Evolutionary conservation across 2,797 vertebrate genomes (phyloP), one percentile per base, ranked within the genome.

Genomic region (Chelidonichthys spinosus): DNA sequence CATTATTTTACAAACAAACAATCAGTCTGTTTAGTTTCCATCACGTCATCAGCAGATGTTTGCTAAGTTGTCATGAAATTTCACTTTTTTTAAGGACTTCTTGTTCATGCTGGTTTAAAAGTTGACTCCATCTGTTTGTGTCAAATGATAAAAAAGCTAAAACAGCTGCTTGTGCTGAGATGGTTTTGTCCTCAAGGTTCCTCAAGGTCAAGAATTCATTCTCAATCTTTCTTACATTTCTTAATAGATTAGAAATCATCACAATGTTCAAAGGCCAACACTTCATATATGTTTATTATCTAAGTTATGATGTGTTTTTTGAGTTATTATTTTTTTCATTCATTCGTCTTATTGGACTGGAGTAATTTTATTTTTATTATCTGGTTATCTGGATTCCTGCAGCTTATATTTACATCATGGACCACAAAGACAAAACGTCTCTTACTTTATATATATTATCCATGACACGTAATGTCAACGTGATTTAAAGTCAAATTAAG

Each of bases 401-500:
- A 52, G 59, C 40, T 56, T 25, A 10, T 39, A 14, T 55, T 61
- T 44, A 49, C 37, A 49, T 33, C 13, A 25, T 6, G 11, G 1
- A 44, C 50, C 15, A 58, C 50, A 66, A 18, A 43, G 13, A 35
- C 63, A 74, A 50, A n/a, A 49, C 2, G 1, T 59, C 25, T 53
- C 11, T 9, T 36, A 17, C 33, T 65, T 61, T 15, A 36, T 15
- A 2, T 15, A 2, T 71, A 35, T 47, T 49, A 44, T 36, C 36
- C 10, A 36, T 55, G 15, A 67, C 42, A 60, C 40, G 25, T 25
- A 25, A 25, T 25, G 2, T 35, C 17, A 25, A 25, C 32, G 2
- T 61, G 35, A 81, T 50, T 74, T 54, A 72, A 53, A 32, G 32
- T 59, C n/a, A 53, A 37, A 50, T 39, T 32, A 69, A 63, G 9